phyloP scores from a whole-genome alignment of 1,140 invertebrate genomes.

The Idris sp. region DNA sequence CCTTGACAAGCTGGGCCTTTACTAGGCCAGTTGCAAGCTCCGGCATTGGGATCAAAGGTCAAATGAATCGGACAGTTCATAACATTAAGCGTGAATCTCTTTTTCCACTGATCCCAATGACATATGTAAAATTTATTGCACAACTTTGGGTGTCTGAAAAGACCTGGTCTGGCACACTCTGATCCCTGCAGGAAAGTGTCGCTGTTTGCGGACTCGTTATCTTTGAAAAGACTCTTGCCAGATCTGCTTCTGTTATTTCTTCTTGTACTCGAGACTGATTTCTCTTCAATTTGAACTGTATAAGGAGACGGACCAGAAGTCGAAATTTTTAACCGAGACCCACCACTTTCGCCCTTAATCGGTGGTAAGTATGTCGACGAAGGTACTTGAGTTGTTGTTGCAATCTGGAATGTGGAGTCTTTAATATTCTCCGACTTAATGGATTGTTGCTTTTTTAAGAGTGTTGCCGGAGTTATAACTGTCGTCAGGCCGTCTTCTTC shows the following conservation, averaged over 20 bases:
- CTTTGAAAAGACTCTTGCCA: constrained; percentile 52
- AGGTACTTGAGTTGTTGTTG: constrained; percentile 6
- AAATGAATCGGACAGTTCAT: constrained; percentile 90
- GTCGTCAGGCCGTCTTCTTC: constrained; percentile 39
- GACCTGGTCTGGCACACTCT: constrained; percentile 86
- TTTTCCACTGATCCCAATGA: constrained; percentile 88
- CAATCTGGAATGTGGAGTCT: constrained; percentile 12
- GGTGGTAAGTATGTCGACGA: constrained; percentile 57
- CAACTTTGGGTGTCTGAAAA: constrained; percentile 89
- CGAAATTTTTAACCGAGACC: constrained; percentile 30
- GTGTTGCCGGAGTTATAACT: constrained; percentile 21
- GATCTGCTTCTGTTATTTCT: constrained; percentile 43
- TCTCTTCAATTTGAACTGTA: constrained; percentile 20
- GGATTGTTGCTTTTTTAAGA: constrained; percentile 1
- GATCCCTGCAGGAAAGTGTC: constrained; percentile 81
- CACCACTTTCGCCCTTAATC: neutral
- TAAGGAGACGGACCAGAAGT: constrained; percentile 24
- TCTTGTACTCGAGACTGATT: constrained; percentile 16
- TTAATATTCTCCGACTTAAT: constrained; percentile 6
- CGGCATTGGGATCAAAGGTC: constrained; percentile 85
- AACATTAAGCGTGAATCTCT: constrained; percentile 86
- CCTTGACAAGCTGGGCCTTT: constrained; percentile 87
- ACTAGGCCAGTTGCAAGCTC: constrained; percentile 90
- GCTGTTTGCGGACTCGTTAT: constrained; percentile 3
- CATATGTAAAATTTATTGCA: constrained; percentile 93